These are phyloP conservation scores for Hemichromis elongatus DNA, from an alignment of 2,113 vertebrate genomes.

Conservation along the genomic window DNA sequence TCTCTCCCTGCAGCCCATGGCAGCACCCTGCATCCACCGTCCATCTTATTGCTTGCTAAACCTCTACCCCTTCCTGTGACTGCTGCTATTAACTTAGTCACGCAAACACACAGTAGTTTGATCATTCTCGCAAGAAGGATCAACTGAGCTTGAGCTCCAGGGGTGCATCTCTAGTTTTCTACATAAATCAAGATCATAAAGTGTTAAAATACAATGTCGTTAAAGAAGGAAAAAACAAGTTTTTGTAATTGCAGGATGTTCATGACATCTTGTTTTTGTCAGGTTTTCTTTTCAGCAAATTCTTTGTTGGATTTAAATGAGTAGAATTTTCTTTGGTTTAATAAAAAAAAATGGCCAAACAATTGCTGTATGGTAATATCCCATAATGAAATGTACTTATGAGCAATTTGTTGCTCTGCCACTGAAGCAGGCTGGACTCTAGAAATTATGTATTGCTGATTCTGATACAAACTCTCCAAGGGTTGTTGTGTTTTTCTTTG, in stretches of 20 bases:
- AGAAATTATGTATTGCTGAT: not conserved
- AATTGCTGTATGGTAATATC: not conserved
- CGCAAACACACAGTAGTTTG: not conserved
- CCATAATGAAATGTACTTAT: not conserved
- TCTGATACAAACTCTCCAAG: not conserved
- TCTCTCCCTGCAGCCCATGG: not conserved
- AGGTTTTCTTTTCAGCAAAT: not conserved
- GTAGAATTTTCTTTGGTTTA: not conserved
- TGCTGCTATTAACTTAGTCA: conserved; percentile 32
- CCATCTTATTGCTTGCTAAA: conserved; percentile 32
- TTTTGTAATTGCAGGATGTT: not conserved
- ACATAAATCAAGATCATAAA: not conserved
- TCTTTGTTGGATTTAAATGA: not conserved
- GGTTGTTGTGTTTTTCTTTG: not conserved
- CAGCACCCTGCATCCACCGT: not conserved
- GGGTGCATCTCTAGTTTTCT: not conserved
- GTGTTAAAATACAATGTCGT: not conserved
- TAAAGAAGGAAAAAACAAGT: not conserved
- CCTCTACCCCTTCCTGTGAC: conserved; percentile 12
- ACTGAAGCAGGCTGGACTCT: not conserved
- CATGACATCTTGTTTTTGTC: not conserved
- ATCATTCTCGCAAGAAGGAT: not conserved
- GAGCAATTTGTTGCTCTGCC: not conserved
- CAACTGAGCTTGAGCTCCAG: not conserved
- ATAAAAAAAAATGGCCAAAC: not conserved